Conservation (phyloP, 2,888 invertebrate species). For the Tachina lurida region DNA sequence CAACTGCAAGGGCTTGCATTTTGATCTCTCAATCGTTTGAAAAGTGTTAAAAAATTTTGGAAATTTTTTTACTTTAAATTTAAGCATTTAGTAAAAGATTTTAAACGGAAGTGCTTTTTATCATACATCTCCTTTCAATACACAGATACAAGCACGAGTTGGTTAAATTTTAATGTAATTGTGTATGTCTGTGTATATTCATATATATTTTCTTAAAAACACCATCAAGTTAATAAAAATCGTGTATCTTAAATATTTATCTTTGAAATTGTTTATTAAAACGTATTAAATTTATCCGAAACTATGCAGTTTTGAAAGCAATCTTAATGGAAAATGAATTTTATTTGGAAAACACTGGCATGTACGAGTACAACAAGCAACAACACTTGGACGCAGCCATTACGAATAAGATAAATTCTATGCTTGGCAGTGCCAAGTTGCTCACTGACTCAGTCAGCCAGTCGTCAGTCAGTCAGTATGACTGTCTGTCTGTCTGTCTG, state of each 20-base stretch:
- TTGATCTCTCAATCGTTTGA: slow-evolving; percentile 14
- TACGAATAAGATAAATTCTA: slow-evolving; percentile 8
- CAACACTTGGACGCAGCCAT: slow-evolving; percentile 12
- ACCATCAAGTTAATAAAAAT: slow-evolving; percentile 28
- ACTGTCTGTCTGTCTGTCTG: neutral
- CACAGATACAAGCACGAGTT: neutral
- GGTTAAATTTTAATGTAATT: slow-evolving; percentile 1
- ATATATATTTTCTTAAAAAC: slow-evolving; percentile 8
- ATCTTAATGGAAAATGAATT: slow-evolving; percentile 34
- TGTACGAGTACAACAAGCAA: slow-evolving; percentile 1
- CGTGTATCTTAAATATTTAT: slow-evolving; percentile 46
- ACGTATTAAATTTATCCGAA: slow-evolving; percentile 44
- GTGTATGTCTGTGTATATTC: neutral
- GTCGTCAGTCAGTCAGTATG: slow-evolving; percentile 14
- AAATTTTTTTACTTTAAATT: neutral
- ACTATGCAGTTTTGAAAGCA: slow-evolving; percentile 39
- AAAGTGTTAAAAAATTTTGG: neutral
- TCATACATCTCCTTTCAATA: neutral
- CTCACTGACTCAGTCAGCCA: slow-evolving; percentile 39
- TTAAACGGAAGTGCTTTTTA: slow-evolving; percentile 15
- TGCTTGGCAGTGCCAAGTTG: slow-evolving; percentile 34
- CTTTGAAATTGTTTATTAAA: slow-evolving; percentile 55
- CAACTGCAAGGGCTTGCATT: neutral
- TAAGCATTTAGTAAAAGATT: neutral
- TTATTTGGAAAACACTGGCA: slow-evolving; percentile 15